These are phyloP conservation scores for Oxyteleia sp. DNA, from an alignment of 2,888 invertebrate species.

Conservation along the genomic window DNA sequence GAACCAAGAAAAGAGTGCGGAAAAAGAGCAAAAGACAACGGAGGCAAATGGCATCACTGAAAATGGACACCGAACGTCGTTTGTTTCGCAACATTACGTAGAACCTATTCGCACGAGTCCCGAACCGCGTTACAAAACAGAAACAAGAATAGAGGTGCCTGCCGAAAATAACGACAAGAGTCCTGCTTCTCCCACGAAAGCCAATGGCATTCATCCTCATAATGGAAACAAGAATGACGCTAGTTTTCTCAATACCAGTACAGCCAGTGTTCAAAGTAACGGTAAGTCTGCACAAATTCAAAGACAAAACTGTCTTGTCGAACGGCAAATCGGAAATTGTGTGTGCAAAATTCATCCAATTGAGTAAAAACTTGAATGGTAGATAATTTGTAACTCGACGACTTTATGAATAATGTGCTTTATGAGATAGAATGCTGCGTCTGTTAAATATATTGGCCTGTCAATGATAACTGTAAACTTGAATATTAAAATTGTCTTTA, in stretches of 20 bases:
- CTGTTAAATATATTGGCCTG: constrained; percentile 11
- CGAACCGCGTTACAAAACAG: constrained; percentile 82
- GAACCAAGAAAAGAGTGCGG: constrained; percentile 60
- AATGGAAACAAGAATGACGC: constrained; percentile 86
- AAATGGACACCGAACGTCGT: constrained; percentile 82
- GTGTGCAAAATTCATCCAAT: constrained; percentile 29
- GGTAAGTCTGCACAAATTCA: too few relatives aligned
- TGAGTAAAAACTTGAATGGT: constrained; percentile 19
- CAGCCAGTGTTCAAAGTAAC: constrained; percentile 83
- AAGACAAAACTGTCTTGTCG: too few relatives aligned
- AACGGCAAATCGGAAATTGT: constrained; percentile 33
- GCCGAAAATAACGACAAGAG: constrained; percentile 81
- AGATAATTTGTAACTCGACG: constrained; percentile 21
- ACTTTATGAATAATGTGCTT: constrained; percentile 23
- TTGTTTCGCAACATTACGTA: constrained; percentile 84
- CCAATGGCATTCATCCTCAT: constrained; percentile 83
- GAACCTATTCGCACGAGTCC: constrained; percentile 81
- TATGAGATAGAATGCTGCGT: constrained; percentile 7
- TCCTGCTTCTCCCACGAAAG: constrained; percentile 77
- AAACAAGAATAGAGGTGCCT: constrained; percentile 85
- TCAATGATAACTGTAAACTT: constrained; percentile 47
- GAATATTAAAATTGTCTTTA: constrained; percentile 53
- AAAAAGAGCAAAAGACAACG: constrained; percentile 77
- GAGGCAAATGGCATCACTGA: constrained; percentile 76
- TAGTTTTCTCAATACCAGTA: constrained; percentile 85